A percentile compares a stretch with the other conserved stretches of the same genome.
Evolutionary conservation across 2,113 vertebrate species (phyloP).

Genomic region (Megalops atlanticus): DNA sequence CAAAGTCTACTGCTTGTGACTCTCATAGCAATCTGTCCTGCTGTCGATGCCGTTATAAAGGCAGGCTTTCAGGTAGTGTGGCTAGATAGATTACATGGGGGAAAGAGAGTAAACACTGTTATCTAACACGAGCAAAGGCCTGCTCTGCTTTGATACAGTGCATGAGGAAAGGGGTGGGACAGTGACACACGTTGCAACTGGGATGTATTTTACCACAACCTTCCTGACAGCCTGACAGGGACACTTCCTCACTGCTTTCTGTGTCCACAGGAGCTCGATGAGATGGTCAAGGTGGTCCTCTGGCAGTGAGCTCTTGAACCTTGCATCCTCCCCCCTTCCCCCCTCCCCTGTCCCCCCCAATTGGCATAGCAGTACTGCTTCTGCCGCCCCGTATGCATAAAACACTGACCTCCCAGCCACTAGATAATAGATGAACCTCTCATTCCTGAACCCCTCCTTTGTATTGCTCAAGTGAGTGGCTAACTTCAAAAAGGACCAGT

Average conservation of each 20-base stretch:
- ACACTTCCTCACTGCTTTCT: not conserved
- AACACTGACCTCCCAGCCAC: too few species aligned
- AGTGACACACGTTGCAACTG: not conserved
- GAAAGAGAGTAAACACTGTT: conserved; percentile 12
- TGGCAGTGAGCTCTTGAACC: too few species aligned
- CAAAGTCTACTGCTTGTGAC: conserved; percentile 1
- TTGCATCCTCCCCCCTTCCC: not conserved
- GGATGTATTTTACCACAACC: not conserved
- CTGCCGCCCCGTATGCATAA: too few species aligned
- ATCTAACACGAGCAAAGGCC: not conserved
- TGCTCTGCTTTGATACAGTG: not conserved
- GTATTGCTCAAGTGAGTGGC: too few species aligned
- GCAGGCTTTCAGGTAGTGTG: not conserved
- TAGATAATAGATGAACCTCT: too few species aligned
- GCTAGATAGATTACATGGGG: not conserved
- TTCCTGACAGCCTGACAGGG: not conserved
- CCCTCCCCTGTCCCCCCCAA: too few species aligned
- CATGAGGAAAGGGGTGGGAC: not conserved
- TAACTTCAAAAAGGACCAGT: too few species aligned
- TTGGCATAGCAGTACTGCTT: too few species aligned
- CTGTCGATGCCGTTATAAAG: not conserved
- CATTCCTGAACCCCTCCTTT: too few species aligned
- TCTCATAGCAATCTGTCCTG: not conserved
- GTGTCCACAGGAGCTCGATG: too few species aligned
- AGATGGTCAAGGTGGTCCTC: too few species aligned